Conservation (phyloP, 2,113 vertebrate species). For the Mohoua ochrocephala region DNA sequence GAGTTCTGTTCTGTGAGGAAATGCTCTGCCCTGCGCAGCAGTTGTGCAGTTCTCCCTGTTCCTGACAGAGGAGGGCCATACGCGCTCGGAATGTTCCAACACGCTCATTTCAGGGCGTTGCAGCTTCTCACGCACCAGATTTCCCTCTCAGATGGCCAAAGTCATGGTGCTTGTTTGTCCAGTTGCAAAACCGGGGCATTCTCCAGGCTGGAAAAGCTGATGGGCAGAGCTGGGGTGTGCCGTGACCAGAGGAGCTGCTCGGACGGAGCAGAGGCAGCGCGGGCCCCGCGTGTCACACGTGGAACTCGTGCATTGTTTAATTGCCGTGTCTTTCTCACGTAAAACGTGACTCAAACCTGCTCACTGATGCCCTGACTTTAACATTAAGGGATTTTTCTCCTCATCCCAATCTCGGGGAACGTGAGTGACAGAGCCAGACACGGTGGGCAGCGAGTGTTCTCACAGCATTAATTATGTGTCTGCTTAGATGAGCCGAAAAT, state of each 20-base stretch:
- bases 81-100: not conserved
- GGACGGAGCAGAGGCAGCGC: not conserved
- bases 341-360: not conserved
- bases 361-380: not conserved
- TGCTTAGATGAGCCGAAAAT: not conserved
- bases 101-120: not conserved
- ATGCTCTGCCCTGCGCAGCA: not conserved
- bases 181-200: not conserved
- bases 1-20: not conserved
- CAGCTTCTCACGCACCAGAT: not conserved
- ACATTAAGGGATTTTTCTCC: not conserved
- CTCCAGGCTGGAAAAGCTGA: not conserved
- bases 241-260: not conserved
- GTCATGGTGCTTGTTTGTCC: not conserved
- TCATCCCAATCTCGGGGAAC: not conserved
- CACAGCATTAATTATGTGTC: not conserved
- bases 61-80: not conserved
- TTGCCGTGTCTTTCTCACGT: not conserved
- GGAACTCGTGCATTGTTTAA: not conserved
- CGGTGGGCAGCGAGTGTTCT: accelerated
- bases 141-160: not conserved
- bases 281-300: not conserved
- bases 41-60: not conserved
- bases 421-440: not conserved
- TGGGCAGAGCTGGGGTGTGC: not conserved